Conservation (phyloP, 1,140 invertebrate species). For the Caenorhabditis brenneri region DNA sequence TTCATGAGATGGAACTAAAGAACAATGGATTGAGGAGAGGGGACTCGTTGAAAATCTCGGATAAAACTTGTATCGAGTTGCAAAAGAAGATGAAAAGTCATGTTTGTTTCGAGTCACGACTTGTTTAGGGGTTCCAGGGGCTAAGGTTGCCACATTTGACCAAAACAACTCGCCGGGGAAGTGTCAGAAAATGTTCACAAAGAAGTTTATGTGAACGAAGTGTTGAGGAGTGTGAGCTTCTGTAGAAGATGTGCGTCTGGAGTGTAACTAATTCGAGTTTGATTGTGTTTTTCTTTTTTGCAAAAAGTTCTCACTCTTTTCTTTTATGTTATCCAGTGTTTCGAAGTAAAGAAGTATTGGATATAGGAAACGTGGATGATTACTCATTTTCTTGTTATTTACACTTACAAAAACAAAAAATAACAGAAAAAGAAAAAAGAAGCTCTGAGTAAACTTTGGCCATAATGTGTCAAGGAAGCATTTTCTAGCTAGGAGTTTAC, state of each 20-base stretch:
- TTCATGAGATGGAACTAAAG: background rate
- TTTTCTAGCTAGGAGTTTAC: background rate
- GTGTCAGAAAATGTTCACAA: constrained; percentile 20
- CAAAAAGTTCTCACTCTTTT: too few relatives aligned
- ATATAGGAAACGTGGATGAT: too few relatives aligned
- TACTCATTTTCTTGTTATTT: too few relatives aligned
- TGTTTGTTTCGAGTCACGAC: background rate
- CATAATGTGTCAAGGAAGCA: background rate
- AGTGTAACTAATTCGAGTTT: constrained; percentile 17
- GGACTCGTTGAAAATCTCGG: background rate
- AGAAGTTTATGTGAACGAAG: background rate
- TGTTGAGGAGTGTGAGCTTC: constrained; percentile 2
- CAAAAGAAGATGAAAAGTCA: background rate
- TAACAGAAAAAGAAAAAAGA: too few relatives aligned
- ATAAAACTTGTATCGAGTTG: background rate
- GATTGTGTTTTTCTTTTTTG: background rate
- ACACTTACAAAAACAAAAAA: too few relatives aligned
- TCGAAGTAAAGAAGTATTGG: too few relatives aligned
- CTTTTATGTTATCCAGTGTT: too few relatives aligned
- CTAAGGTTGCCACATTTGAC: background rate
- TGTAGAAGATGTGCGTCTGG: background rate
- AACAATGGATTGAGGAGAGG: background rate
- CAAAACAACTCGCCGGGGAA: constrained; percentile 1
- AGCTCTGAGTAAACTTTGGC: too few relatives aligned
- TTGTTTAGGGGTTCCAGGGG: background rate